Percentiles rank a stretch among this genome's conserved stretches.
Conservation (phyloP, 2,113 vertebrate genomes). For the Formicarius rufipectus region DNA sequence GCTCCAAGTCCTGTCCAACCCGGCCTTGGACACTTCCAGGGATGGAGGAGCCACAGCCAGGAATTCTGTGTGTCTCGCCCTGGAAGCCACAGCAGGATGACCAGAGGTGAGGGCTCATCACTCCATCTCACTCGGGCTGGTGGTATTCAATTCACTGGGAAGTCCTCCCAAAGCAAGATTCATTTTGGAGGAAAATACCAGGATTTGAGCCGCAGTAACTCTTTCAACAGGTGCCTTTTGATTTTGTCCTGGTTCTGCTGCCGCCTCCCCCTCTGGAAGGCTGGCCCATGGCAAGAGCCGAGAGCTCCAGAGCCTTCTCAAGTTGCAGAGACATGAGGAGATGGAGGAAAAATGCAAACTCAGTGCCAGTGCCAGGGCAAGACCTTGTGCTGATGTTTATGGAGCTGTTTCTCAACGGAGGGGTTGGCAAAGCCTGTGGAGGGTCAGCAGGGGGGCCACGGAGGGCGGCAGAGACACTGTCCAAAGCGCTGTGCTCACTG, state of each 20-base stretch:
- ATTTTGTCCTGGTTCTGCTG: not conserved
- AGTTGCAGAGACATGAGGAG: not conserved
- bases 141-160: fast-evolving
- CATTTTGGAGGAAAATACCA: fast-evolving
- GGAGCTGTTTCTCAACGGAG: not conserved
- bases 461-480: not conserved
- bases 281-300: not conserved
- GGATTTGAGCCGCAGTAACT: not conserved
- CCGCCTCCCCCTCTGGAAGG: not conserved
- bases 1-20: not conserved
- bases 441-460: fast-evolving
- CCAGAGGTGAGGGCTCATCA: not conserved
- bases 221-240: not conserved
- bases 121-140: not conserved
- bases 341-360: not conserved
- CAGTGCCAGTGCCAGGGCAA: fast-evolving
- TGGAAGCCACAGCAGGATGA: fast-evolving
- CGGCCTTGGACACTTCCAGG: not conserved
- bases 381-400: not conserved
- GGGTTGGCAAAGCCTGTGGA: not conserved
- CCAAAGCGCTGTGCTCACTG: fast-evolving
- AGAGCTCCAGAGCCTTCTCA: not conserved
- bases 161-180: not conserved
- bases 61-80: not conserved
- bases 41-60: not conserved